These are phyloP conservation scores for Pampus argenteus DNA, from an alignment of 2,797 vertebrate genomes.

Conservation along the genomic window DNA sequence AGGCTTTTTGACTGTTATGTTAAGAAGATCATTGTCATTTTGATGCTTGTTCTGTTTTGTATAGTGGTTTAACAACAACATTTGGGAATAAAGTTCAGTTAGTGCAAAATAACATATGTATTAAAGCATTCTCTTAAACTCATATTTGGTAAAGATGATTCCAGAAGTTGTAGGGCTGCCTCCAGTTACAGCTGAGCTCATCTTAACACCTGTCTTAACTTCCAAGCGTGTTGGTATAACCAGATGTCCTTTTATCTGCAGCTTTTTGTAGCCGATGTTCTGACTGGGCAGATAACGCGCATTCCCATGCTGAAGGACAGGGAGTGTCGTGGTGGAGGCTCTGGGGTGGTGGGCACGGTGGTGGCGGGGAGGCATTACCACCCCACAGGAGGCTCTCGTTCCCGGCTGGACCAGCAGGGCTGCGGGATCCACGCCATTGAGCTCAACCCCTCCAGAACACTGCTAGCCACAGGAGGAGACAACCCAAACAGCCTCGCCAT, in stretches of 20 bases:
- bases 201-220: no score
- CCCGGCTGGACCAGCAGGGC: slow-evolving; percentile 91
- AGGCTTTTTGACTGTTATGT: no score
- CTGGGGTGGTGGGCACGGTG: slow-evolving; percentile 54
- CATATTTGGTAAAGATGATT: no score
- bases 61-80: no score
- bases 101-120: no score
- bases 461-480: slow-evolving; percentile 97
- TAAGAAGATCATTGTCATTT: no score
- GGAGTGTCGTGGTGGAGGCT: slow-evolving; percentile 79
- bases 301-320: slow-evolving; percentile 98
- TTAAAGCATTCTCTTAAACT: no score
- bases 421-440: slow-evolving; percentile 99
- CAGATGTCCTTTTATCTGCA: slow-evolving; percentile 58
- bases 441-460: slow-evolving; percentile 93
- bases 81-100: no score
- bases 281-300: slow-evolving; percentile 94
- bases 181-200: no score
- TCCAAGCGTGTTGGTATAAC: slow-evolving; percentile 3
- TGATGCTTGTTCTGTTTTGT: no score
- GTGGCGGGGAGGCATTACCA: slow-evolving; percentile 66
- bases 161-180: no score
- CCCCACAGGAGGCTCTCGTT: slow-evolving; percentile 65
- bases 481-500: slow-evolving; percentile 98
- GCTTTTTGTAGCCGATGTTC: slow-evolving; percentile 96